A percentile compares a stretch with the other conserved stretches of the same genome.
Conservation (phyloP, 2,113 vertebrate species). For the Myocastor coypus region DNA sequence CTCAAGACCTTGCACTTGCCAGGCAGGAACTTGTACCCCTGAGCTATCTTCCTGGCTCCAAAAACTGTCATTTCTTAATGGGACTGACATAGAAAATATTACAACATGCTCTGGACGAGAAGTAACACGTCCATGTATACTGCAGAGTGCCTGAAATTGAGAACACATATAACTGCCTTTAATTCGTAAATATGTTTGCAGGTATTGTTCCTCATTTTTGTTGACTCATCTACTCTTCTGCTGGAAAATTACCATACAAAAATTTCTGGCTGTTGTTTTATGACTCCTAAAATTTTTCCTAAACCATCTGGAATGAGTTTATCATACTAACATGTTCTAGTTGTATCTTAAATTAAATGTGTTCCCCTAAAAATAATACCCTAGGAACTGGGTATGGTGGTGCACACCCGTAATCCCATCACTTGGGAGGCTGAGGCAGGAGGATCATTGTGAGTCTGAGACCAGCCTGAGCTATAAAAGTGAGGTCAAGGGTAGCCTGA, state of each 20-base stretch:
- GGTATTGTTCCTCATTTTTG: background rate
- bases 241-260: too few species aligned
- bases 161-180: background rate
- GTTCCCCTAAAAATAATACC: background rate
- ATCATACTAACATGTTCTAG: background rate
- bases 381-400: too few species aligned
- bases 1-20: too few species aligned
- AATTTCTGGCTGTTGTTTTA: background rate
- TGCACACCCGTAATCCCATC: too few species aligned
- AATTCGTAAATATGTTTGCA: background rate
- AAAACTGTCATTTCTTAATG: background rate
- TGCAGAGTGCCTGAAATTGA: background rate
- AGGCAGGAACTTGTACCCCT: too few species aligned
- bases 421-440: too few species aligned
- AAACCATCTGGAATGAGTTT: background rate
- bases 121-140: background rate
- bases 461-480: too few species aligned
- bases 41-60: too few species aligned
- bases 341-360: constrained; percentile 26
- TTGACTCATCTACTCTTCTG: background rate
- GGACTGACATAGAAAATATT: background rate
- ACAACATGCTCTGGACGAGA: background rate
- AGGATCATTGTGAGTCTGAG: too few species aligned
- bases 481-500: too few species aligned
- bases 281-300: background rate